phyloP scores from a whole-genome alignment of 2,888 invertebrate species.

The Limulus polyphemus region DNA sequence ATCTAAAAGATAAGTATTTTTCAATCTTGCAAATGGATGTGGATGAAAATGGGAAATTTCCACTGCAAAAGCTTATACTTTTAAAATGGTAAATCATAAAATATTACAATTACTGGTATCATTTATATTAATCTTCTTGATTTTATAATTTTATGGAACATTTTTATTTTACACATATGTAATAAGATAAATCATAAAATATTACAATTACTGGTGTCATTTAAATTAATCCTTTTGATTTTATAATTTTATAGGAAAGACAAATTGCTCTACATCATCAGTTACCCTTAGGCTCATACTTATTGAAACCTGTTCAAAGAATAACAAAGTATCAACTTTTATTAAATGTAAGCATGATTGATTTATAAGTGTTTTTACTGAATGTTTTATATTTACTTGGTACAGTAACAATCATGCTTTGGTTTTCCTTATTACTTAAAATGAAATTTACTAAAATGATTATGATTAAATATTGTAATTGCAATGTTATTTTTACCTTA shows the following conservation, averaged over 20 bases:
- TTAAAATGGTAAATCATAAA: background rate
- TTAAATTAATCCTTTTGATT: background rate
- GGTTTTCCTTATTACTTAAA: background rate
- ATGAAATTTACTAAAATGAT: too few species aligned
- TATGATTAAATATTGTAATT: too few species aligned
- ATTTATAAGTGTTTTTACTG: background rate
- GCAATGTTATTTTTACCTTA: too few species aligned
- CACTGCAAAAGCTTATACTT: too few species aligned
- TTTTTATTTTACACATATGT: too few species aligned
- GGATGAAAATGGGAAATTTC: too few species aligned
- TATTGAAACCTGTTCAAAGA: conserved; percentile 89
- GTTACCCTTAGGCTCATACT: conserved; percentile 78
- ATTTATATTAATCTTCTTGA: background rate
- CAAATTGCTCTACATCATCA: conserved; percentile 71
- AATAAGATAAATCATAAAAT: background rate
- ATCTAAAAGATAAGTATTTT: too few species aligned
- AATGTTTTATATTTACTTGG: background rate
- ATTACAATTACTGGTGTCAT: background rate
- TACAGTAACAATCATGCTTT: background rate
- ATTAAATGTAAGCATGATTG: conserved; percentile 21
- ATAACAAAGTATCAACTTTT: conserved; percentile 90
- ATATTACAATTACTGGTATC: background rate
- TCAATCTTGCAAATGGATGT: too few species aligned
- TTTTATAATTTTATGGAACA: background rate
- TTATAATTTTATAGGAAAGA: conserved; percentile 42